These are phyloP conservation scores for Sapayoa aenigma DNA, from an alignment of 2,113 vertebrate genomes.

Conservation along the genomic window DNA sequence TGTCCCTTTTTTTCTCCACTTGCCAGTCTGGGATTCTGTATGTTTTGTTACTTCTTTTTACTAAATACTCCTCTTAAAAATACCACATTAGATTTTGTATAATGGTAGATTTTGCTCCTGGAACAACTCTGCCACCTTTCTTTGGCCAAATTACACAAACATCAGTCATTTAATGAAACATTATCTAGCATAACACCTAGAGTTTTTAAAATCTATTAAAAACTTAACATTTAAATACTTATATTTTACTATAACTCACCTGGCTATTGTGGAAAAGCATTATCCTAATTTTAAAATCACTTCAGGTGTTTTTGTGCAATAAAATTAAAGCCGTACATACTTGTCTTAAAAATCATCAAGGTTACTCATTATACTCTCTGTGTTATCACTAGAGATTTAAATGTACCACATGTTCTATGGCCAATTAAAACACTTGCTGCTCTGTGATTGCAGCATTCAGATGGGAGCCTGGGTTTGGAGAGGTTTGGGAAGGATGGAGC, in stretches of 20 bases:
- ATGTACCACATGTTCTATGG: not conserved
- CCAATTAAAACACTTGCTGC: not conserved
- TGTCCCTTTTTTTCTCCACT: not conserved
- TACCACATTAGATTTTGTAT: not conserved
- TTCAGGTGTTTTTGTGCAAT: not conserved
- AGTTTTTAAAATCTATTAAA: not conserved
- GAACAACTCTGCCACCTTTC: constrained; percentile 55
- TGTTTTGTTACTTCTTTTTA: not conserved
- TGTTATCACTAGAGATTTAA: not conserved
- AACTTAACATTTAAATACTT: not conserved
- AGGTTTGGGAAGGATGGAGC: not conserved
- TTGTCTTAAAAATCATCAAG: not conserved
- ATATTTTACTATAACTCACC: constrained; percentile 7
- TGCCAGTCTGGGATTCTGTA: not conserved
- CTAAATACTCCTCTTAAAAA: not conserved
- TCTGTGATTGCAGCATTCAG: not conserved
- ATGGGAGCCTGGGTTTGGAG: not conserved
- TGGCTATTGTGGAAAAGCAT: not conserved
- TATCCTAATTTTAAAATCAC: constrained; percentile 3
- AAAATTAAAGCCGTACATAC: not conserved
- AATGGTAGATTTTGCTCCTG: constrained; percentile 1
- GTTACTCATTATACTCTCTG: not conserved
- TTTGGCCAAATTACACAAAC: constrained; percentile 7
- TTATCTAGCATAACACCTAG: not conserved
- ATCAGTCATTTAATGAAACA: not conserved